Percentiles rank a stretch among this genome's conserved stretches.
Conservation (phyloP, 2,888 invertebrate species). For the Xanthia icteritia region DNA sequence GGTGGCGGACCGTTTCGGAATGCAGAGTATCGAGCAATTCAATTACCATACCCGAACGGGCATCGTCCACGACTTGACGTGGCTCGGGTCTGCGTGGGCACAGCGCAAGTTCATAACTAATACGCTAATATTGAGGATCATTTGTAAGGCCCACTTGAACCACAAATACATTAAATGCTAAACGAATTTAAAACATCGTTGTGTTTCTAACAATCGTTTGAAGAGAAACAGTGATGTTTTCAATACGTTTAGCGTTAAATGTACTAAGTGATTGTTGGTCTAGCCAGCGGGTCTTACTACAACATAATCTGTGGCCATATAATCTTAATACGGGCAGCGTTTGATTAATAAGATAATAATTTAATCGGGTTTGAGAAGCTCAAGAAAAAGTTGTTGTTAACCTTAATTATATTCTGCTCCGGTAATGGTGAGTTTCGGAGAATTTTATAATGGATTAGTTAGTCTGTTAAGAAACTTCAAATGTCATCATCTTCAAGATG, state of each 20-base stretch:
- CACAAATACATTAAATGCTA: not conserved
- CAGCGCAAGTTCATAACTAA: conserved; percentile 19
- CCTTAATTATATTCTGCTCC: conserved; percentile 32
- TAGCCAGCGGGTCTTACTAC: not conserved
- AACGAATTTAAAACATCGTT: not conserved
- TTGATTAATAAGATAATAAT: conserved; percentile 40
- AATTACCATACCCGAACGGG: conserved; percentile 63
- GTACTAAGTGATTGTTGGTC: not conserved
- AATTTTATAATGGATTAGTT: conserved; percentile 22
- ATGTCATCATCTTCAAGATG: conserved; percentile 25
- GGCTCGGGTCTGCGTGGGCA: conserved; percentile 44
- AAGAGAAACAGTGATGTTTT: not conserved
- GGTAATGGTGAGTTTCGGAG: conserved; percentile 16
- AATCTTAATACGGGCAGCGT: not conserved
- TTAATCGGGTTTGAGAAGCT: conserved; percentile 26
- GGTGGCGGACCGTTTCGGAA: conserved; percentile 49
- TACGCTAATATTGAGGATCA: conserved; percentile 7
- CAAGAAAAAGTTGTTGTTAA: conserved; percentile 23
- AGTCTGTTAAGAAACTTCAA: conserved; percentile 8
- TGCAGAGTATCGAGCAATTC: conserved; percentile 56
- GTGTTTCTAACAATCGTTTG: not conserved
- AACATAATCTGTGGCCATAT: conserved; percentile 8
- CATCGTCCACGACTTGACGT: conserved; percentile 28
- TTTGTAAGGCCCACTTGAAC: conserved; percentile 9
- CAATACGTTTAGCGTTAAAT: not conserved